A percentile compares a stretch with the other conserved stretches of the same genome.
These are phyloP conservation scores for Elaphurus davidianus DNA, from an alignment of 2,113 vertebrate species.

Conservation along the genomic window DNA sequence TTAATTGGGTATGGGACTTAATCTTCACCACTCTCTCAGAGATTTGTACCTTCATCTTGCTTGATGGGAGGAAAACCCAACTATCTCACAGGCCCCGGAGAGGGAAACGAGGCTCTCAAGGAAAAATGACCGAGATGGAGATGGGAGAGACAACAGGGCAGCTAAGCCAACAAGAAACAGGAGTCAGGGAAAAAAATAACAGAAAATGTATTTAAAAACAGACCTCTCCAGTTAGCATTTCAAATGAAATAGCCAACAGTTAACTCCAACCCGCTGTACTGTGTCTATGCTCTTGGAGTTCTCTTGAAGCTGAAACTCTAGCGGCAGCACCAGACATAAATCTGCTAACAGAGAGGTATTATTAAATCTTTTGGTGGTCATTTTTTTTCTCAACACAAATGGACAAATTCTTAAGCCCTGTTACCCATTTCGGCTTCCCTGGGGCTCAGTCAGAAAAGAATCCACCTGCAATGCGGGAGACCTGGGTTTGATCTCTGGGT, in stretches of 20 bases:
- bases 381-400: slow-evolving; percentile 71
- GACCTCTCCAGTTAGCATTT: slow-evolving; percentile 76
- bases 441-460: neutral
- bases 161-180: slow-evolving; percentile 50
- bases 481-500: neutral
- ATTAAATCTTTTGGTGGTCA: slow-evolving; percentile 65
- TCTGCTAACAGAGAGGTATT: slow-evolving; percentile 72
- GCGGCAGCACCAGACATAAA: slow-evolving; percentile 80
- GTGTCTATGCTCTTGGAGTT: slow-evolving; percentile 65
- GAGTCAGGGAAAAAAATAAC: slow-evolving; percentile 76
- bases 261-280: neutral
- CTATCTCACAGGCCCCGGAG: neutral
- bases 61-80: neutral
- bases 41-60: neutral
- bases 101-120: neutral
- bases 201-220: slow-evolving; percentile 86
- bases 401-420: slow-evolving; percentile 54
- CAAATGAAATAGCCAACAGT: slow-evolving; percentile 68
- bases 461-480: neutral
- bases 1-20: neutral
- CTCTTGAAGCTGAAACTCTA: slow-evolving; percentile 75
- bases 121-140: neutral
- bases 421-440: slow-evolving; percentile 44
- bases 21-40: neutral
- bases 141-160: neutral